Evolutionary conservation across 2,797 vertebrate genomes (phyloP).

Genomic region (Atherinosoma microstoma): DNA sequence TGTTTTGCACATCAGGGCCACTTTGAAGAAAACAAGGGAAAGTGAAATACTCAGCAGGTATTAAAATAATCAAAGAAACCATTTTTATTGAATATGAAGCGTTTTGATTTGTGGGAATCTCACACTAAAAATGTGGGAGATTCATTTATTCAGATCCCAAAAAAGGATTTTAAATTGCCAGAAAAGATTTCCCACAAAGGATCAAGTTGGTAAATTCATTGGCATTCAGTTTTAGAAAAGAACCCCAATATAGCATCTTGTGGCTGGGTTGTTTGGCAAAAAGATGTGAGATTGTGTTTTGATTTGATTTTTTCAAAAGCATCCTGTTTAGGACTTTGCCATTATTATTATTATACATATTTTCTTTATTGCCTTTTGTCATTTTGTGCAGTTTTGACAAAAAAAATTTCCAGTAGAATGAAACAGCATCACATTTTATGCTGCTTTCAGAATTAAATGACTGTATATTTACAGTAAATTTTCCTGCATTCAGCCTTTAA

Average conservation of each 20-base stretch:
- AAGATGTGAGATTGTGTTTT: background rate
- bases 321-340: background rate
- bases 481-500: background rate
- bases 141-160: background rate
- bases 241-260: background rate
- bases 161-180: background rate
- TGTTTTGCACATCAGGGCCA: background rate
- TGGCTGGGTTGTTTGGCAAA: background rate
- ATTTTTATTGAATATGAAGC: background rate
- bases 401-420: background rate
- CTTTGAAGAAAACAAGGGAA: background rate
- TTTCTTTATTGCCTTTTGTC: background rate
- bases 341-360: background rate
- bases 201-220: background rate
- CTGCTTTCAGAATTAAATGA: background rate
- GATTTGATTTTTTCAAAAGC: background rate
- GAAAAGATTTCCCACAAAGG: background rate
- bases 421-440: background rate
- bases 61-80: constrained; percentile 17
- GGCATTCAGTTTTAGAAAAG: background rate
- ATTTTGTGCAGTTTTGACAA: background rate
- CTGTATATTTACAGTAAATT: background rate
- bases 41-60: background rate
- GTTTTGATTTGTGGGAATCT: background rate
- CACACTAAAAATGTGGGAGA: background rate